phyloP scores from a whole-genome alignment of 2,888 invertebrate species.

The Fissipunctia ypsillon region DNA sequence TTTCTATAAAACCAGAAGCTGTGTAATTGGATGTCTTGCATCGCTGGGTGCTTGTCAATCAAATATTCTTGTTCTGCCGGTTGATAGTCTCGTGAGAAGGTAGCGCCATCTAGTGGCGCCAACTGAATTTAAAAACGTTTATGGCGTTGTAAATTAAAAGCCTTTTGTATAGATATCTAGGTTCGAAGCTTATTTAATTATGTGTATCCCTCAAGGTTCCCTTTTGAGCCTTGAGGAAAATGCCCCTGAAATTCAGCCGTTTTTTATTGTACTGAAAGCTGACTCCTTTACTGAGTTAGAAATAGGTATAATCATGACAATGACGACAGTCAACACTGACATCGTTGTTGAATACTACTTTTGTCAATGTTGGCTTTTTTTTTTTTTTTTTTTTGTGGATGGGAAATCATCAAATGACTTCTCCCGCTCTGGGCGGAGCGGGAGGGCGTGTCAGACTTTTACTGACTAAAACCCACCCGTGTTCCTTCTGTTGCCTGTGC shows the following conservation, averaged over 20 bases:
- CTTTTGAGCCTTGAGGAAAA: too few species aligned
- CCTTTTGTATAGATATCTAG: background rate
- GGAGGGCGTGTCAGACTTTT: too few species aligned
- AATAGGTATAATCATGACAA: background rate
- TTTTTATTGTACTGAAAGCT: background rate
- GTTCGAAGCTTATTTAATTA: background rate
- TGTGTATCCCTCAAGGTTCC: background rate
- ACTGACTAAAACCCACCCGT: too few species aligned
- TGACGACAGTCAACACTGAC: background rate
- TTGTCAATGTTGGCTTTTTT: background rate
- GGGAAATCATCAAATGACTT: too few species aligned
- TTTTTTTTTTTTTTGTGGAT: too few species aligned
- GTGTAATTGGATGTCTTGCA: constrained; percentile 56
- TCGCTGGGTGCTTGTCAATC: constrained; percentile 56
- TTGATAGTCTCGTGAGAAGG: constrained; percentile 19
- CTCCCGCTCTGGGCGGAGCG: too few species aligned
- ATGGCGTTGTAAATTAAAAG: constrained; percentile 21
- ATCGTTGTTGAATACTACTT: background rate
- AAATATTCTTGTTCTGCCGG: constrained; percentile 51
- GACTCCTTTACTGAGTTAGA: background rate
- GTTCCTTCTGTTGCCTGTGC: too few species aligned
- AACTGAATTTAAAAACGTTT: constrained; percentile 22
- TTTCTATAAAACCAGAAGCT: constrained; percentile 34
- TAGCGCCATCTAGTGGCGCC: constrained; percentile 48
- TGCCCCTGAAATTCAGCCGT: too few species aligned